Conservation (phyloP, 2,797 vertebrate species). For the Aldrovandia affinis region DNA sequence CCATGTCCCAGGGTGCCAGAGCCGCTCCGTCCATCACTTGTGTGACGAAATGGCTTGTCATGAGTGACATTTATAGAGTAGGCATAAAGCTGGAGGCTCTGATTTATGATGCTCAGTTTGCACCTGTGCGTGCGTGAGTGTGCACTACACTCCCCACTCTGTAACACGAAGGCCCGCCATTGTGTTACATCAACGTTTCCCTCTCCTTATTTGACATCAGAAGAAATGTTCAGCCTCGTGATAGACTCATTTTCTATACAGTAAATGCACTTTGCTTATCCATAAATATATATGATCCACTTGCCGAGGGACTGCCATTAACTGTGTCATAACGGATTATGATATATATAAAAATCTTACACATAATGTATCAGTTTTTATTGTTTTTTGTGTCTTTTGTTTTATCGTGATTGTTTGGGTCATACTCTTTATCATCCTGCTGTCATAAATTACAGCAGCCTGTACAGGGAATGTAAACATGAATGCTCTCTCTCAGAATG, state of each 20-base stretch:
- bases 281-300: constrained; percentile 2
- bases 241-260: background rate
- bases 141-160: background rate
- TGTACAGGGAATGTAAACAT: background rate
- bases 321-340: background rate
- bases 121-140: background rate
- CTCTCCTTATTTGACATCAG: background rate
- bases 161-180: background rate
- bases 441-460: background rate
- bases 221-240: background rate
- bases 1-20: constrained; percentile 12
- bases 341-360: background rate
- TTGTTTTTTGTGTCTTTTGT: background rate
- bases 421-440: background rate
- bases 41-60: constrained; percentile 34
- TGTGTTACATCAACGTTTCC: background rate
- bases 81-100: constrained; percentile 40
- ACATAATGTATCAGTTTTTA: background rate
- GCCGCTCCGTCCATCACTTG: constrained; percentile 8
- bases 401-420: background rate
- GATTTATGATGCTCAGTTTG: constrained; percentile 35
- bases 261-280: background rate
- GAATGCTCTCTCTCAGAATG: background rate
- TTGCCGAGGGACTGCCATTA: background rate
- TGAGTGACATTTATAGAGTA: constrained; percentile 55